Conservation (phyloP, 2,797 vertebrate species). For the Hyperoplus lanceolatus region DNA sequence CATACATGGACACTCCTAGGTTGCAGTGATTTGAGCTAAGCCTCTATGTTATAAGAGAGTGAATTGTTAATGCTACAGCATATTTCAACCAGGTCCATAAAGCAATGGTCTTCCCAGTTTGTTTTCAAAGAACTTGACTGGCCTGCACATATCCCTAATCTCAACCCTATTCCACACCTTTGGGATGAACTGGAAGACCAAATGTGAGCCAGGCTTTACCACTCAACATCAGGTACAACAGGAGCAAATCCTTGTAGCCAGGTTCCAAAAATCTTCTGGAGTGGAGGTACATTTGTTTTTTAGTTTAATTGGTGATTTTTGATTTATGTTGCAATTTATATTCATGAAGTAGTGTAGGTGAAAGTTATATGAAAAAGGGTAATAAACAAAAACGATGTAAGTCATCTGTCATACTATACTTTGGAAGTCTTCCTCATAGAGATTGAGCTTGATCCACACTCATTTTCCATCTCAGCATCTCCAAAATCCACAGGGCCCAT, state of each 20-base stretch:
- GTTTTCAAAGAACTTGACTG: background rate
- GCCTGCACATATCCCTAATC: background rate
- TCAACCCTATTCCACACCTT: background rate
- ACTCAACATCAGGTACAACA: background rate
- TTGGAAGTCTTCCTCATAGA: conserved; percentile 6
- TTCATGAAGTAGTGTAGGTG: background rate
- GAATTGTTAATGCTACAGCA: background rate
- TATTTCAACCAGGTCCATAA: conserved; percentile 9
- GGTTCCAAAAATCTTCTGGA: background rate
- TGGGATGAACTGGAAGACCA: conserved; percentile 3
- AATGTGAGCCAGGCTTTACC: background rate
- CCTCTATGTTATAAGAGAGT: too few relatives aligned
- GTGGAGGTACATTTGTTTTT: background rate
- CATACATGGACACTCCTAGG: background rate
- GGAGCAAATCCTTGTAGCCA: background rate
- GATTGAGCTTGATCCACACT: conserved; percentile 22
- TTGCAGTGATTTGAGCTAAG: too few relatives aligned
- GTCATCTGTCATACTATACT: conserved; percentile 15
- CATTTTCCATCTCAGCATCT: conserved; percentile 37
- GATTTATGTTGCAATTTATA: conserved; percentile 1
- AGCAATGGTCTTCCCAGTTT: background rate
- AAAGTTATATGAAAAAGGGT: conserved; percentile 7
- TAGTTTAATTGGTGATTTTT: background rate
- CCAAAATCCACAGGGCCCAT: conserved; percentile 58
- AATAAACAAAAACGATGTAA: conserved; percentile 17